These are phyloP conservation scores for Trichosurus vulpecula DNA, from an alignment of 2,797 vertebrate genomes.

Conservation along the genomic window DNA sequence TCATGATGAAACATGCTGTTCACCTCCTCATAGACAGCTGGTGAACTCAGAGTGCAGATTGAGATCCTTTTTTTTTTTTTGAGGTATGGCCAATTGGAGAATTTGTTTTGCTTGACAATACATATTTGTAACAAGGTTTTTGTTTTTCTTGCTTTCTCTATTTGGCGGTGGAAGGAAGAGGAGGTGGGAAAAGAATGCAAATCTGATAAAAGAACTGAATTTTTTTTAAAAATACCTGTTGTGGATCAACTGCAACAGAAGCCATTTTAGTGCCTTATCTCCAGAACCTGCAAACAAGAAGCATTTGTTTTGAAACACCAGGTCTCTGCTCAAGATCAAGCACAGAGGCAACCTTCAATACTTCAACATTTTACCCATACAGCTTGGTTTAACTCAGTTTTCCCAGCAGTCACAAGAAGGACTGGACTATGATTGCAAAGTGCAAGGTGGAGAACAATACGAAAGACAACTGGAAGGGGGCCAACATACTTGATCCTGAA, in stretches of 20 bases:
- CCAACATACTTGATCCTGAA: neutral
- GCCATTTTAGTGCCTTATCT: constrained; percentile 79
- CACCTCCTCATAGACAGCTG: neutral
- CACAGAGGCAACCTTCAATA: neutral
- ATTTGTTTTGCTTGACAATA: neutral
- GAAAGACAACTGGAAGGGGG: neutral
- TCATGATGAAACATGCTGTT: neutral
- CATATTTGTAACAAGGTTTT: neutral
- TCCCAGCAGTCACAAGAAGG: neutral
- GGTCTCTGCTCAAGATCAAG: neutral
- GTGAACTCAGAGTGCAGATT: neutral
- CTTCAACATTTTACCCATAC: neutral
- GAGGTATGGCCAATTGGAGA: neutral
- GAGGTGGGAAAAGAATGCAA: neutral
- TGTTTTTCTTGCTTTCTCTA: neutral
- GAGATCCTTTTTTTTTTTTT: neutral
- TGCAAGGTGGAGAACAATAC: neutral
- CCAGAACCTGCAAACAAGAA: constrained; percentile 51
- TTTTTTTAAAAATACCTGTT: constrained; percentile 79
- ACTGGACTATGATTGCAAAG: neutral
- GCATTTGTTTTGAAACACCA: neutral
- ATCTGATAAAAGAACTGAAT: neutral
- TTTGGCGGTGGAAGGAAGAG: neutral
- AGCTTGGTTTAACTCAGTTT: neutral
- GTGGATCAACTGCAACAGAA: constrained; percentile 74